Base-by-base conservation (phyloP, 2,113 vertebrate species). In the Apodemus sylvaticus region DNA sequence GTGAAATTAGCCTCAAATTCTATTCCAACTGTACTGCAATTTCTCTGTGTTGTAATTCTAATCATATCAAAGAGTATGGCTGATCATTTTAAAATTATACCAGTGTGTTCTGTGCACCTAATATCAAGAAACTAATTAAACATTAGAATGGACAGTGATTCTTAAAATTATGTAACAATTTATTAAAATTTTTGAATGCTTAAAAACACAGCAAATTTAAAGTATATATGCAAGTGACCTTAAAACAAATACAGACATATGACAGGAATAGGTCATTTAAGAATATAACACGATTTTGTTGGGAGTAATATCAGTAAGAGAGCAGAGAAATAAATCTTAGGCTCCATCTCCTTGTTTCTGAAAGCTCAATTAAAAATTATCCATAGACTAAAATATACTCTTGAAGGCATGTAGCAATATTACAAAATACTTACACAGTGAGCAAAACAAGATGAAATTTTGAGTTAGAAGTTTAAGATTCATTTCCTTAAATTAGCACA, bases 1-100 rank as follows among this genome's bases (percentile, higher is more conserved):
- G 97, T 98, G 98, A 98, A 98, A 95, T 29, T 2, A 22, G 1
- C 7, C 1, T n/a, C 11, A 89, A 64, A 93, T 36, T 74, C 3
- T 14, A 42, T 93, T 34, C 53, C 39, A 73, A 20, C 3, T 55
- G 7, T 42, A 14, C 83, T 81, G 12, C 51, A 34, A 16, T 14
- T 26, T 48, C 71, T 90, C 78, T 89, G 12, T 12, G 85, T 14
- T 78, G 9, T 39, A 87, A 79, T 93, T 83, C 11, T 94, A 95
- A 68, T 76, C 16, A 66, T 36, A 92, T 48, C 17, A 8, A 74
- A 92, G 92, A 86, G 13, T 60, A 39, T 39, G 39, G 34, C 12
- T 7, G 5, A 81, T 42, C 11, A 0, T 77, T 71, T 9, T 68
- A 93, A 77, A 81, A 29, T 64, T 62, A 71, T 76, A 5, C 64